Conservation (phyloP, 2,113 vertebrate genomes). For the Eublepharis macularius region DNA sequence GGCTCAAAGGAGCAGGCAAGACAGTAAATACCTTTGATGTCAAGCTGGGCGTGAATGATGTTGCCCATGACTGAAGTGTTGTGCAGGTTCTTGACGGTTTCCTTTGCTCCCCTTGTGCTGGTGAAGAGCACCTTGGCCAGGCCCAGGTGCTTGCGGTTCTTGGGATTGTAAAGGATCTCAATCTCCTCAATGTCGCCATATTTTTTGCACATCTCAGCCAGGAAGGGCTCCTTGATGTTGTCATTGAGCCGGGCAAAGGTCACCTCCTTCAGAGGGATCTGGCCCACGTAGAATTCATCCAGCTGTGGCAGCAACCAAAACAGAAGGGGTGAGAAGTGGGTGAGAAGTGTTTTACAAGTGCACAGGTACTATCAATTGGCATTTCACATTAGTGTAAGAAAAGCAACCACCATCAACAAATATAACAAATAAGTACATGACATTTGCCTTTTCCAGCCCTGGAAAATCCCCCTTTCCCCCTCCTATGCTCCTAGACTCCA, state of each 20-base stretch:
- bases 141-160: conserved; percentile 90
- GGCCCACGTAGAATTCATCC: conserved; percentile 92
- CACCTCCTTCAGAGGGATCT: conserved; percentile 92
- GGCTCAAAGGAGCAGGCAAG: not conserved
- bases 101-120: conserved; percentile 88
- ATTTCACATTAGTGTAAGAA: not conserved
- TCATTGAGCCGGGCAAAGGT: conserved; percentile 93
- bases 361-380: not conserved
- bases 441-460: not conserved
- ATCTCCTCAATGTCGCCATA: conserved; percentile 93
- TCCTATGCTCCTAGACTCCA: not conserved
- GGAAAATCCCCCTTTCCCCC: too few species aligned
- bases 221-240: conserved; percentile 91
- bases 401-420: not conserved
- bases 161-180: conserved; percentile 91
- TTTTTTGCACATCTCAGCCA: conserved; percentile 93
- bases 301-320: conserved; percentile 68
- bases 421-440: not conserved
- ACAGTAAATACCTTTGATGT: conserved; percentile 83
- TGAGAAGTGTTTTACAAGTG: not conserved
- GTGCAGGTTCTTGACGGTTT: conserved; percentile 90
- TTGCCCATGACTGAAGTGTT: conserved; percentile 95
- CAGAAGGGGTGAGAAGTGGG: not conserved
- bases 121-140: conserved; percentile 91
- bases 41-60: conserved; percentile 91